A percentile compares a stretch with the other conserved stretches of the same genome.
Evolutionary conservation across 2,888 invertebrate genomes (phyloP).

Genomic region (Polyommatus icarus): DNA sequence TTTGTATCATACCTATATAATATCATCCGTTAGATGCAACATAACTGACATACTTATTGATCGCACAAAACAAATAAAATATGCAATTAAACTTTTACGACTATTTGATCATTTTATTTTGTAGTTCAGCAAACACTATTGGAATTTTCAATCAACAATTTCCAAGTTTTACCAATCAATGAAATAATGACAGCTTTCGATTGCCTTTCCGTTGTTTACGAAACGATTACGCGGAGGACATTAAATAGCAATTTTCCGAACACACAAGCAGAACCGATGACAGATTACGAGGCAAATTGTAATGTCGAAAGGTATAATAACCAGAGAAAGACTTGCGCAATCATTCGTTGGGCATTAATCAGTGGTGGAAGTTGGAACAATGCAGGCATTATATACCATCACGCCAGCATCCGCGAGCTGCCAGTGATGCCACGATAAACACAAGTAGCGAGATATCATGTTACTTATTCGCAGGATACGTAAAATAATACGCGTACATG

Average conservation of each 20-base stretch:
- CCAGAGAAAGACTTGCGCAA: constrained; percentile 41
- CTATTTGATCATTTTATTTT: background rate
- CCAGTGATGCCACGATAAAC: constrained; percentile 48
- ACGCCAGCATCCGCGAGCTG: constrained; percentile 57
- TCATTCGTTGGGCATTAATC: constrained; percentile 40
- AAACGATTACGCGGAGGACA: constrained; percentile 31
- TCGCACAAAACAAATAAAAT: background rate
- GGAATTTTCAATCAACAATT: background rate
- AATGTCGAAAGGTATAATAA: constrained; percentile 34
- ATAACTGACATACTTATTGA: background rate
- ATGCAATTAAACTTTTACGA: background rate
- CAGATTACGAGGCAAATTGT: constrained; percentile 35
- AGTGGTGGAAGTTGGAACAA: constrained; percentile 49
- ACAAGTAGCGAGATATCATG: constrained; percentile 45
- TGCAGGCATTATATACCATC: constrained; percentile 29
- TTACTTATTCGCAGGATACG: constrained; percentile 36
- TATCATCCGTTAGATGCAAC: background rate
- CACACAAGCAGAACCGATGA: constrained; percentile 44
- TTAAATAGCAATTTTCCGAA: constrained; percentile 50
- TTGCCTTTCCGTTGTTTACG: constrained; percentile 10
- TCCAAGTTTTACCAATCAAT: constrained; percentile 1
- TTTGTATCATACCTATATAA: no score
- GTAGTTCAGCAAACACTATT: background rate
- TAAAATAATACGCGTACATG: constrained; percentile 10
- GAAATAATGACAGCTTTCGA: constrained; percentile 4